Evolutionary conservation across 2,797 vertebrate species (phyloP).

Genomic region (Capromys pilorides): DNA sequence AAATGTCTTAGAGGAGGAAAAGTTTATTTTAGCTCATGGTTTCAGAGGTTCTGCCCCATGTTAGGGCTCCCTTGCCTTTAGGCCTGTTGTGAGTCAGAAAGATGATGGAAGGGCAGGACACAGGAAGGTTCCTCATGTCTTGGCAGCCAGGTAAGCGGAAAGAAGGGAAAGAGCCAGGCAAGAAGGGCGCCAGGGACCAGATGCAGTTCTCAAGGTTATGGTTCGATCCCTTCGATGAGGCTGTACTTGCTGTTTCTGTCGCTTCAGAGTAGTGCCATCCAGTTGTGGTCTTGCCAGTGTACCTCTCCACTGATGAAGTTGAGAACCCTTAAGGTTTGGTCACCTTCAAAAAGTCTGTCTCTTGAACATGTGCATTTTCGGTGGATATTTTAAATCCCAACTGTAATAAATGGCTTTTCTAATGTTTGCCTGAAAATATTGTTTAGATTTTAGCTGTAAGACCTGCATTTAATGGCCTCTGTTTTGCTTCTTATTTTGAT

Average conservation of each 20-base stretch:
- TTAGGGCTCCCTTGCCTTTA: neutral
- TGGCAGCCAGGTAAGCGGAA: neutral
- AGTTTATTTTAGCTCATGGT: neutral
- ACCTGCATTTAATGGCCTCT: neutral
- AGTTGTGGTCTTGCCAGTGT: neutral
- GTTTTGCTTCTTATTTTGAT: slow-evolving; percentile 34
- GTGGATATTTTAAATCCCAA: neutral
- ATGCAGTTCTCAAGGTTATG: neutral
- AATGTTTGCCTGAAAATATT: slow-evolving; percentile 70
- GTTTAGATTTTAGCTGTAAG: slow-evolving; percentile 60
- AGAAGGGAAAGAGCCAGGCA: neutral
- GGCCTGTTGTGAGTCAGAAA: neutral
- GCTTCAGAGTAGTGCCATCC: neutral
- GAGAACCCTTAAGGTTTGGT: neutral
- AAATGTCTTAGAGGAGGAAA: neutral
- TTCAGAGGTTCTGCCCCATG: neutral
- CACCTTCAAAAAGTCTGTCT: neutral
- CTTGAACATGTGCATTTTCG: neutral
- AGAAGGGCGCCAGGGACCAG: neutral
- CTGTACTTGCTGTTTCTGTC: neutral
- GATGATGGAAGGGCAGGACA: neutral
- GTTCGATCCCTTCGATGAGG: neutral
- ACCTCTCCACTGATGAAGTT: neutral
- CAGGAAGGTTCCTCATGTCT: neutral
- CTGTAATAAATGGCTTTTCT: slow-evolving; percentile 77